Evolutionary conservation across 1,140 invertebrate species (phyloP).

Genomic region (Vollenhovia emeryi): DNA sequence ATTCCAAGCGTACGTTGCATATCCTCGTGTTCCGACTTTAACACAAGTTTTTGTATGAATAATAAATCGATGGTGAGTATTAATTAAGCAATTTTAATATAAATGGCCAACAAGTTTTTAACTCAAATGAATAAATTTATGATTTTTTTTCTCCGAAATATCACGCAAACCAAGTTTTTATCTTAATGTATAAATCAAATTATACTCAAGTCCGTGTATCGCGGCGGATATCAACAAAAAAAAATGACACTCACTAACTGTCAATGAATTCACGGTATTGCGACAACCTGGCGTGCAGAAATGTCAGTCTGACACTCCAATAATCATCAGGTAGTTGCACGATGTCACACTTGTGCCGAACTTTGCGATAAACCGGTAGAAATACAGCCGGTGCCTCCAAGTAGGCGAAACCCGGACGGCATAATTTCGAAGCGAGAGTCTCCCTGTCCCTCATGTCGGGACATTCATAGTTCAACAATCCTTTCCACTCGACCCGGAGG

Average conservation of each 20-base stretch:
- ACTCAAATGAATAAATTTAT: not conserved
- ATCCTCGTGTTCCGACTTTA: not conserved
- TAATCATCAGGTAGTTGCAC: slow-evolving; percentile 63
- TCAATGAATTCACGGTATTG: slow-evolving; percentile 67
- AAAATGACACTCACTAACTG: slow-evolving; percentile 63
- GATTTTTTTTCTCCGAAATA: not conserved
- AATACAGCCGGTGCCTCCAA: slow-evolving; percentile 73
- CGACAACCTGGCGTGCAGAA: slow-evolving; percentile 67
- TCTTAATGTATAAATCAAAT: not conserved
- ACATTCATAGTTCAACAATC: slow-evolving; percentile 71
- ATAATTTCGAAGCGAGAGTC: slow-evolving; percentile 58
- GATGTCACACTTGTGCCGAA: slow-evolving; percentile 65
- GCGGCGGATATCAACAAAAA: not conserved
- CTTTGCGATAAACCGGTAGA: slow-evolving; percentile 63
- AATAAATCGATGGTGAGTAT: not conserved
- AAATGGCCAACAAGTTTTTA: not conserved
- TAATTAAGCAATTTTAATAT: not conserved
- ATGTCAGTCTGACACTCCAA: slow-evolving; percentile 63
- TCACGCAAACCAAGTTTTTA: not conserved
- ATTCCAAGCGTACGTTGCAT: not conserved
- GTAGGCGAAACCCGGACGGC: slow-evolving; percentile 66
- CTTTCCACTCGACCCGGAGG: slow-evolving; percentile 30
- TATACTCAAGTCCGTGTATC: not conserved
- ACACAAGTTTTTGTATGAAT: not conserved
- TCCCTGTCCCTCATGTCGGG: slow-evolving; percentile 64